Base-by-base conservation (phyloP, 2,888 invertebrate species). In the Tetramorium bicarinatum region DNA sequence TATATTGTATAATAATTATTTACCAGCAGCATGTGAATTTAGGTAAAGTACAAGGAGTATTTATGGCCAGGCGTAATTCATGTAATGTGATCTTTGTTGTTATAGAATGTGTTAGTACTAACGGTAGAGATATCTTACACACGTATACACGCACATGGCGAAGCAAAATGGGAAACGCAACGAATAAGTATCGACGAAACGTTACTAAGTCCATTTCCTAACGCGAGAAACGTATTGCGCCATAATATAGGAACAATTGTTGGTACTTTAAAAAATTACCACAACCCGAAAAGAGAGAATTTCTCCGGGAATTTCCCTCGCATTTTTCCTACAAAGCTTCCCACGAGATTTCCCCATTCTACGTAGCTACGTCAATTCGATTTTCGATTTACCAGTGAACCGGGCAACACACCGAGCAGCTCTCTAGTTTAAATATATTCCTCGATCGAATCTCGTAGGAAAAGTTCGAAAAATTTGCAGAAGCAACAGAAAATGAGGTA, bases 301-400 rank as follows among this genome's bases (percentile, higher is more conserved):
- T 44, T 76, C 25, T n/a, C n/a, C 13, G 29, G 25, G 44, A 74
- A 74, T 59, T 59, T 79, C 15, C 21, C 3, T 15, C 69, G 11
- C 44, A 56, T 56, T 44, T 56, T 29, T 56, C 34, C 18, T 2
- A 25, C 54, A 9, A 66, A n/a, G 21, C 18, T 67, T 56, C 75
- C 61, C 56, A 15, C 21, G 47, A 34, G 49, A 11, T 38, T 74
- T 47, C 8, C 8, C 25, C 44, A 54, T 29, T 66, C n/a, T 34
- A 34, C 11, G 4, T 54, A 66, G 29, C 52, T 44, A 29, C 56
- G 25, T 79, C 77, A 79, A 79, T 69, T 69, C 44, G 56, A 79
- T 79, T 69, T 41, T 69, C 47, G 79, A 61, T 71, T 80, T 59
- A 80, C 44, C 69, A 47, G 47, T 38, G 71, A 34, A 49, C 21